These are phyloP conservation scores for Synaphobranchus kaupii DNA, from an alignment of 2,797 vertebrate genomes.

Conservation along the genomic window DNA sequence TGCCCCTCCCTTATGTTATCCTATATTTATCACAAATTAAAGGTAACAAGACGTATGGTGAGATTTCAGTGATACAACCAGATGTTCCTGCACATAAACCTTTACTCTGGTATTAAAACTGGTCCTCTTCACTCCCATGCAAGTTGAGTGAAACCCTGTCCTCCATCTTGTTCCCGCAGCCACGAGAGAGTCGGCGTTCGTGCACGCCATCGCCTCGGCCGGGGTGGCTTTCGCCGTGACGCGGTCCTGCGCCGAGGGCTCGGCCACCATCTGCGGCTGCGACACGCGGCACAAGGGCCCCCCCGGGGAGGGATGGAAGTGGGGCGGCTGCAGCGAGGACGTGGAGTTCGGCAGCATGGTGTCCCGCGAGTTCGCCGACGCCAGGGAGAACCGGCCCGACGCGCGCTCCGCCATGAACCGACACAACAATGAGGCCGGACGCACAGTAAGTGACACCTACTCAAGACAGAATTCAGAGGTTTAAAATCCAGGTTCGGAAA, in stretches of 20 bases:
- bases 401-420: constrained; percentile 98
- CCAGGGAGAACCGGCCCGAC: constrained; percentile 92
- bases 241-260: constrained; percentile 92
- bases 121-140: not conserved
- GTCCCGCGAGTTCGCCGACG: constrained; percentile 93
- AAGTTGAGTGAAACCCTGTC: constrained; percentile 2
- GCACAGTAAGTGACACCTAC: constrained; percentile 74
- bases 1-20: not conserved
- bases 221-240: constrained; percentile 95
- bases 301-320: constrained; percentile 94
- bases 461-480: not conserved
- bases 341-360: constrained; percentile 96
- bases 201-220: constrained; percentile 93
- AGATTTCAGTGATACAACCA: not conserved
- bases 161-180: constrained; percentile 67
- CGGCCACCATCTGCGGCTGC: constrained; percentile 90
- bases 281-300: constrained; percentile 90
- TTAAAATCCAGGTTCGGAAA: too few species aligned
- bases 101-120: not conserved
- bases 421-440: constrained; percentile 96
- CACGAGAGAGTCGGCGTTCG: constrained; percentile 93
- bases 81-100: not conserved
- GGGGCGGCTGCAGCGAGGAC: constrained; percentile 97
- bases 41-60: not conserved
- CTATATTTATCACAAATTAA: not conserved